phyloP scores from a whole-genome alignment of 2,888 invertebrate species.

The Parnassius glacialis region DNA sequence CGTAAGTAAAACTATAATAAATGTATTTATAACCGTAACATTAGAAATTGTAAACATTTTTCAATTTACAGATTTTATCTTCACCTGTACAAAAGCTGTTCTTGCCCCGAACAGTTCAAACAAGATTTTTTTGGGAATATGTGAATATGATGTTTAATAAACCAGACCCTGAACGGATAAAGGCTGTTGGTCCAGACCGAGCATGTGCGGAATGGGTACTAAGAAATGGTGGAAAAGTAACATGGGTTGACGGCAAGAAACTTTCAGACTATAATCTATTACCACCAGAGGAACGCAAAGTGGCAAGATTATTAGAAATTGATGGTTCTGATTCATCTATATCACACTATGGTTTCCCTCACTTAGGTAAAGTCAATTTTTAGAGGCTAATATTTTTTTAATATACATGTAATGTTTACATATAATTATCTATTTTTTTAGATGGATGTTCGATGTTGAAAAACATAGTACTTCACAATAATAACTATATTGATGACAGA shows the following conservation, averaged over 20 bases:
- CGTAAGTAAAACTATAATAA: slow-evolving; percentile 8
- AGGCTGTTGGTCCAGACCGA: slow-evolving; percentile 90
- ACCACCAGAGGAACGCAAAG: slow-evolving; percentile 77
- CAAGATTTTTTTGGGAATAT: slow-evolving; percentile 72
- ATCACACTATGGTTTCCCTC: slow-evolving; percentile 90
- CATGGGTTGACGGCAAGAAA: slow-evolving; percentile 83
- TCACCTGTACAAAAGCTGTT: background rate
- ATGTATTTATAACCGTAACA: background rate
- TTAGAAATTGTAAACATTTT: background rate
- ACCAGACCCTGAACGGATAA: slow-evolving; percentile 85
- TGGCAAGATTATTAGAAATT: slow-evolving; percentile 82
- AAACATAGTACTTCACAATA: slow-evolving; percentile 87
- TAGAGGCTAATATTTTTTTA: background rate
- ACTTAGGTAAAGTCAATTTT: slow-evolving; percentile 86
- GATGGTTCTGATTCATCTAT: slow-evolving; percentile 91
- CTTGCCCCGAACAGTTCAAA: slow-evolving; percentile 38
- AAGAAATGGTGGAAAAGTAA: slow-evolving; percentile 92
- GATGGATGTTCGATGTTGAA: slow-evolving; percentile 86
- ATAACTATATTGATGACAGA: slow-evolving; percentile 86
- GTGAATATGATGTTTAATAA: slow-evolving; percentile 84
- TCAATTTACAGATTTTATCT: slow-evolving; percentile 10
- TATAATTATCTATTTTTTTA: slow-evolving; percentile 32
- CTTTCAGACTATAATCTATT: slow-evolving; percentile 87
- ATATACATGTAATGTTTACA: background rate
- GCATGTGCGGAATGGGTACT: slow-evolving; percentile 98